Base-by-base conservation (phyloP, 2,113 vertebrate genomes). In the Haplochromis burtoni region DNA sequence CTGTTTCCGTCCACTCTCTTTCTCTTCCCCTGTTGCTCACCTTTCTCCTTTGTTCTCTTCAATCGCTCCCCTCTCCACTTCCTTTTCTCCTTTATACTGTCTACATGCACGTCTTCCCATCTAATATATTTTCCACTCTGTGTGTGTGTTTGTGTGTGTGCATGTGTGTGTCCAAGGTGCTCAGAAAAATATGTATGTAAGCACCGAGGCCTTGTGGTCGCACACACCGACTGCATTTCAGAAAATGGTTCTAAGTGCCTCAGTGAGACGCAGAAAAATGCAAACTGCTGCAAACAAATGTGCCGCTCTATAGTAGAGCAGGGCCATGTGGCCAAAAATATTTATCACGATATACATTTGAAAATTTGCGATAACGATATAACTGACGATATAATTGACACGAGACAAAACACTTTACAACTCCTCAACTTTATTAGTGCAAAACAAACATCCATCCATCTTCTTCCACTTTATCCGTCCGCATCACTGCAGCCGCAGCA, bases 1-100 rank as follows among this genome's bases (percentile, higher is more conserved):
- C 91, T 26, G 51, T 91, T 93, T 93, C 86, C 31, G 54, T 45
- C 51, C 68, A 29, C 85, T 11, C 80, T 11, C 31, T 35, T 10
- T 71, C 66, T 42, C 66, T 40, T 16, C 38, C 7, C 8, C 16
- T 2, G 40, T 73, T 42, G 21, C 66, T 57, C 40, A 38, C 51
- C 59, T 71, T 81, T 68, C 16, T 38, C 17, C 14, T 73, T 85
- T 57, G 11, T 82, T 61, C 40, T 78, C 31, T 26, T 29, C 61
- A 54, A 82, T 55, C 63, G 21, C 3, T 68, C 17, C 4, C 51
- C 45, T 47, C 19, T 79, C 53, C 79, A 26, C 12, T 6, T 51
- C 33, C 35, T 84, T 38, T 63, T 47, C 11, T 3, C 16, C 9
- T 71, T 24, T 24, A 45, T 2, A 9, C n/a, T 4, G 38, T 45